Percentiles rank a stretch among this genome's conserved stretches.
These are phyloP conservation scores for Plebejus anna DNA, from an alignment of 2,888 invertebrate species.

Conservation along the genomic window DNA sequence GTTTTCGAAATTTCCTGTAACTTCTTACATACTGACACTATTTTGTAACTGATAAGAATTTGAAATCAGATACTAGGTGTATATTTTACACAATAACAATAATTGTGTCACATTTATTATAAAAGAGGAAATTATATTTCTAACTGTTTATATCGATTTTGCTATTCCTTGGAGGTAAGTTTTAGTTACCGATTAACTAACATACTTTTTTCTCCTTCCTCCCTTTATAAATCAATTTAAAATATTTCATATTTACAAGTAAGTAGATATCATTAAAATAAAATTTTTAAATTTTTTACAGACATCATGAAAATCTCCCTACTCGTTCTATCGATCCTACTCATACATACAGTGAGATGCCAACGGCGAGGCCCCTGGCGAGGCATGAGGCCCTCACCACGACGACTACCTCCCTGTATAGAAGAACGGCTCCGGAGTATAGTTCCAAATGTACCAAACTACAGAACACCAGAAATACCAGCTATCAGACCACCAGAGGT, in stretches of 20 bases:
- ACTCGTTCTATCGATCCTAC: neutral
- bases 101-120: constrained; percentile 8
- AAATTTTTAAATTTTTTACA: neutral
- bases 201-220: no score
- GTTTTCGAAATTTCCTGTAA: neutral
- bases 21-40: neutral
- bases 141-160: neutral
- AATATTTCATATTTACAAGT: no score
- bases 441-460: neutral
- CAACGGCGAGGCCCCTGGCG: neutral
- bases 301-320: neutral
- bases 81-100: neutral
- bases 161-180: neutral
- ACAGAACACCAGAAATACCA: neutral
- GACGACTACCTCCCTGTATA: neutral
- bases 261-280: no score
- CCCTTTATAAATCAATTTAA: no score
- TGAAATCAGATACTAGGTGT: neutral
- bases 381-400: neutral
- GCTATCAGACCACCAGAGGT: neutral
- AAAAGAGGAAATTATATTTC: neutral
- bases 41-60: neutral
- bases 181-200: neutral
- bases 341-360: neutral
- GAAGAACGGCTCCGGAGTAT: neutral